phyloP scores from a whole-genome alignment of 2,797 vertebrate genomes.

The Spea hammondii region DNA sequence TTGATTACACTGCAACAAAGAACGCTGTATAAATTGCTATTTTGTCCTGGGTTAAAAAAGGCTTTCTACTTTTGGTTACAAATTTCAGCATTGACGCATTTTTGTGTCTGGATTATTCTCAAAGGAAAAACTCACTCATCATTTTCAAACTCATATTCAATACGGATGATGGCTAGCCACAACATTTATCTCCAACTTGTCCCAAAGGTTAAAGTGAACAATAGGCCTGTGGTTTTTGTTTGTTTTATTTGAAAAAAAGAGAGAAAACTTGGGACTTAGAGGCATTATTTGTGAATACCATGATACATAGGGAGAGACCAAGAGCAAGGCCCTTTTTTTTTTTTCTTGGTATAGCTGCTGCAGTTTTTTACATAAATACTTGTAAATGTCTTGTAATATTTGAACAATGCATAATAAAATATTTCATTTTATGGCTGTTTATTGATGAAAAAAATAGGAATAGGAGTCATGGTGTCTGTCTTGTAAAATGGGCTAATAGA shows the following conservation, averaged over 20 bases:
- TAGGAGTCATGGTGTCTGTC: too few species aligned
- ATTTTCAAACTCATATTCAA: too few species aligned
- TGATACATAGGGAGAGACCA: constrained; percentile 63
- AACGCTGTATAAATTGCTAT: too few species aligned
- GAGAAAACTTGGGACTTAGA: too few species aligned
- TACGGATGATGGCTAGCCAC: too few species aligned
- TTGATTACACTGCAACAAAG: too few species aligned
- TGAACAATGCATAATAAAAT: constrained; percentile 65
- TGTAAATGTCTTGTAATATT: constrained; percentile 81
- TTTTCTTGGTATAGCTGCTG: constrained; percentile 74
- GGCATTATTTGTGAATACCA: neutral
- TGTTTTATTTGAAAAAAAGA: neutral
- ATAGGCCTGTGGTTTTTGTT: neutral
- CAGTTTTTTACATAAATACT: constrained; percentile 76
- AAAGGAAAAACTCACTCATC: too few species aligned
- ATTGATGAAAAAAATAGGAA: neutral
- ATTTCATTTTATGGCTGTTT: neutral
- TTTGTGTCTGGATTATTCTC: too few species aligned
- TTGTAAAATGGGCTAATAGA: too few species aligned
- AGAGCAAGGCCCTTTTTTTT: constrained; percentile 74
- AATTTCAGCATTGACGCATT: too few species aligned
- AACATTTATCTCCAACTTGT: neutral
- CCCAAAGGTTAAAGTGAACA: neutral
- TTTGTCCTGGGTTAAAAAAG: too few species aligned
- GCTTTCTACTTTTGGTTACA: too few species aligned